Conservation (phyloP, 2,113 vertebrate species). For the Nyctibius bracteatus region DNA sequence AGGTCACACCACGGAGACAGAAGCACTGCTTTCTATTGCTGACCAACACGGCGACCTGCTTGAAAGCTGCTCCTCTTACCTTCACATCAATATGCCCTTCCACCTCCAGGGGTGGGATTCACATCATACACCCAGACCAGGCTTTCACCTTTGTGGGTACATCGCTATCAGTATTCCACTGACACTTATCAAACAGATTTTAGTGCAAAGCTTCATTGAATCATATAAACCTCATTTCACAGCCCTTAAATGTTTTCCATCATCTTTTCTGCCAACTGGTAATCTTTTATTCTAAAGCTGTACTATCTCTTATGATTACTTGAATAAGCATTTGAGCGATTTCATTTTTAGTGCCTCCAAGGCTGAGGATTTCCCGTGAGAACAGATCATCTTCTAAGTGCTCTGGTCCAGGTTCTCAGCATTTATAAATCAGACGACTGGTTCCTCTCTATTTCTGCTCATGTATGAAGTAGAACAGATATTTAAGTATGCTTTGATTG, state of each 20-base stretch:
- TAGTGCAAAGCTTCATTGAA: background rate
- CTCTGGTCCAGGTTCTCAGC: background rate
- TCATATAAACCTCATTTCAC: background rate
- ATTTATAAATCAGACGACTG: background rate
- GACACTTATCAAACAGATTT: background rate
- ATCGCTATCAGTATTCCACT: background rate
- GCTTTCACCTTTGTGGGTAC: background rate
- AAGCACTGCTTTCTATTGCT: background rate
- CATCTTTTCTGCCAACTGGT: background rate
- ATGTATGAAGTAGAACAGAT: background rate
- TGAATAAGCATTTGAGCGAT: constrained; percentile 9
- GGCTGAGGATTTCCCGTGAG: constrained; percentile 5
- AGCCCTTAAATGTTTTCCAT: background rate
- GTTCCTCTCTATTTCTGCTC: background rate
- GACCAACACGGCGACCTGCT: background rate
- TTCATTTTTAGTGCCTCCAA: constrained; percentile 8
- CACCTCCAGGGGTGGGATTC: too few relatives aligned
- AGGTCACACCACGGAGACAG: background rate
- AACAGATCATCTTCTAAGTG: constrained; percentile 6
- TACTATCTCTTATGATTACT: background rate
- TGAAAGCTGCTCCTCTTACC: background rate
- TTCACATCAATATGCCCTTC: background rate
- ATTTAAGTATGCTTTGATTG: background rate
- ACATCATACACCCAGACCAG: background rate
- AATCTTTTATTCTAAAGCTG: constrained; percentile 8